phyloP scores from a whole-genome alignment of 1,140 invertebrate genomes.

The Bombus waltoni region DNA sequence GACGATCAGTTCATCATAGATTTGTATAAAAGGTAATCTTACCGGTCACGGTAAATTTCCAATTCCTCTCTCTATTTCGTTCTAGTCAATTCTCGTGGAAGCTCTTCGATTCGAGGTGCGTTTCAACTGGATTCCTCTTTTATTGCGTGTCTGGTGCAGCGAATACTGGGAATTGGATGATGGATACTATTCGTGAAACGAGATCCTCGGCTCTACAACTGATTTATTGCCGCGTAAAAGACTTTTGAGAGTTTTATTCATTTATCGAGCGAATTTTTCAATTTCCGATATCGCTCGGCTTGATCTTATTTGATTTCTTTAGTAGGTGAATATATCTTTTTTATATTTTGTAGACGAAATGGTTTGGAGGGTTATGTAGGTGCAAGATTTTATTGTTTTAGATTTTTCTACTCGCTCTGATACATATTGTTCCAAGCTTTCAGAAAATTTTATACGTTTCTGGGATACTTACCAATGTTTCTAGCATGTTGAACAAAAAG shows the following conservation, averaged over 20 bases:
- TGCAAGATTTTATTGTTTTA: too few relatives aligned
- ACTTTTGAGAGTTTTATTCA: neutral
- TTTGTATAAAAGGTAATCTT: slow-evolving; percentile 30
- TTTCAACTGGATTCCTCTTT: neutral
- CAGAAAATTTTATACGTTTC: too few relatives aligned
- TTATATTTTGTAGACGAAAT: too few relatives aligned
- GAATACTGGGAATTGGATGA: neutral
- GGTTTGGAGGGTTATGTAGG: too few relatives aligned
- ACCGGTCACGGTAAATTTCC: neutral
- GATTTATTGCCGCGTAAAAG: neutral
- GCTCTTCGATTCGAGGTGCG: neutral
- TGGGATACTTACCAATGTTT: too few relatives aligned
- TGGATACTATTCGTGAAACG: neutral
- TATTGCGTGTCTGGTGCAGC: neutral
- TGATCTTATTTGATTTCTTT: too few relatives aligned
- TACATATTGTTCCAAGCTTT: too few relatives aligned
- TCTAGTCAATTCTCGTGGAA: neutral
- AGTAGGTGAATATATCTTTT: too few relatives aligned
- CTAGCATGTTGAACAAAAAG: too few relatives aligned
- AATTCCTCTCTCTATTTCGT: neutral
- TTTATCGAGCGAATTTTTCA: too few relatives aligned
- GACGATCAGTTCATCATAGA: slow-evolving; percentile 3
- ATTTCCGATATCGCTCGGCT: too few relatives aligned
- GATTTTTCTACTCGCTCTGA: too few relatives aligned
- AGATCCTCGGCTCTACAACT: neutral